Evolutionary conservation across 30 jellyfish, hydroid and myxozoan genomes (phyloP).

Genomic region (Hydractinia symbiolongicarpus): DNA sequence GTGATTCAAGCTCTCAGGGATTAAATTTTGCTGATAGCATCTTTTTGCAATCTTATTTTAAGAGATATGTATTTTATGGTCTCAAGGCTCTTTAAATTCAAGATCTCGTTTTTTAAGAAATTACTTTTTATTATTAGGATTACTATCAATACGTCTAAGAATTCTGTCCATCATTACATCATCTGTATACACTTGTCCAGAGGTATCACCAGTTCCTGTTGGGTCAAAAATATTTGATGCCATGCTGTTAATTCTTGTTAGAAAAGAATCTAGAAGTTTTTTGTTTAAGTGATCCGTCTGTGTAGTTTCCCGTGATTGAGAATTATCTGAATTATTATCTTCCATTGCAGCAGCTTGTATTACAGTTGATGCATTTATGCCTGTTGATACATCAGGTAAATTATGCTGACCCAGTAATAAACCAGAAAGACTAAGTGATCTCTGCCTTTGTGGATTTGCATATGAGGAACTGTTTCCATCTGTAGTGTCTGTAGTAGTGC

Average conservation of each 20-base stretch:
- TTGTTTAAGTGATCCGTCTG: conserved; percentile 74
- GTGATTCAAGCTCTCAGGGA: no score
- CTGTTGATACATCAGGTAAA: not conserved
- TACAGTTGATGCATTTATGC: not conserved
- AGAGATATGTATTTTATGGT: no score
- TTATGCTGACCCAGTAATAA: not conserved
- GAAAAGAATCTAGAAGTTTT: conserved; percentile 56
- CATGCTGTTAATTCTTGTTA: conserved; percentile 47
- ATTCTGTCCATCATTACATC: conserved; percentile 89
- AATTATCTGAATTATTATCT: not conserved
- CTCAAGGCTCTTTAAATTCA: no score
- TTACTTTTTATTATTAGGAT: not conserved
- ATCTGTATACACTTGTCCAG: conserved; percentile 78
- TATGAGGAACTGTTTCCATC: not conserved
- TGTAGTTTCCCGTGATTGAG: conserved; percentile 38
- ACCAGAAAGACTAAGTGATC: conserved; percentile 12
- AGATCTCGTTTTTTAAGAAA: no score
- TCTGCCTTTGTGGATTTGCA: not conserved
- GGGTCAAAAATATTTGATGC: conserved; percentile 51
- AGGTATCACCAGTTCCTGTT: conserved; percentile 30
- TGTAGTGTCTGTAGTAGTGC: not conserved
- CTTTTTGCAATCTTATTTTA: no score
- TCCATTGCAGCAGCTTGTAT: not conserved
- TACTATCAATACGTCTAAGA: conserved; percentile 50
- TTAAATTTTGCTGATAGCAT: no score